Percentiles rank a stretch among this genome's conserved stretches.
Evolutionary conservation across 2,797 vertebrate genomes (phyloP).

Genomic region (Halcyon chelicuti): DNA sequence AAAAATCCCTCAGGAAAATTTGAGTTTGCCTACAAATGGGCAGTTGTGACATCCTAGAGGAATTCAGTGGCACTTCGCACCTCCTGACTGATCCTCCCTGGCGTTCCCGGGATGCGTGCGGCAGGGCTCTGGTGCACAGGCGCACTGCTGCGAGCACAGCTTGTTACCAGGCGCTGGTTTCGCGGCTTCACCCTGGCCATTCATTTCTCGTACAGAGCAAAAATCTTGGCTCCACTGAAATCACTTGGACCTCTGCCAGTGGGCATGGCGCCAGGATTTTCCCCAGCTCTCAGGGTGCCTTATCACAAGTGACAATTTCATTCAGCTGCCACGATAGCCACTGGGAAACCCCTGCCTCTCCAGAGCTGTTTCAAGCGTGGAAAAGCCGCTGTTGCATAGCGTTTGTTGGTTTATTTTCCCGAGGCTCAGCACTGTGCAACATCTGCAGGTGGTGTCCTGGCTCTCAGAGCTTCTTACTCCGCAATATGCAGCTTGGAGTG

Average conservation of each 20-base stretch:
- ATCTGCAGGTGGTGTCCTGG: neutral
- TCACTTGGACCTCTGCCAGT: neutral
- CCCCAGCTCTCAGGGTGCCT: neutral
- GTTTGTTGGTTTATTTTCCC: neutral
- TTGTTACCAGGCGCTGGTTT: conserved; percentile 6
- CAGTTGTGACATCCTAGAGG: neutral
- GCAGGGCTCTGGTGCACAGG: neutral
- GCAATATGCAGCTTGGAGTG: neutral
- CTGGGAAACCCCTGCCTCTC: neutral
- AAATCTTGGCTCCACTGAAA: conserved; percentile 19
- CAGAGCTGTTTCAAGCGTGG: neutral
- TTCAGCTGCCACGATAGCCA: conserved; percentile 28
- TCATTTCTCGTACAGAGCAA: neutral
- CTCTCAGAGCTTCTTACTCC: neutral
- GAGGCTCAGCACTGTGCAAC: neutral
- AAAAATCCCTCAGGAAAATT: neutral
- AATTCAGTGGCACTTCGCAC: neutral
- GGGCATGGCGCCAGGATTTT: conserved; percentile 10
- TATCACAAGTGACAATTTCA: conserved; percentile 41
- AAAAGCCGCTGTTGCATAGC: neutral
- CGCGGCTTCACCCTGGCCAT: conserved; percentile 24
- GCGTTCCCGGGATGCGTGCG: neutral
- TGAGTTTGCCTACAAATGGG: neutral
- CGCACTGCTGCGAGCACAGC: neutral
- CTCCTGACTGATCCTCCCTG: neutral